phyloP scores from a whole-genome alignment of 1,140 invertebrate species.

The Rhynchophorus ferrugineus region DNA sequence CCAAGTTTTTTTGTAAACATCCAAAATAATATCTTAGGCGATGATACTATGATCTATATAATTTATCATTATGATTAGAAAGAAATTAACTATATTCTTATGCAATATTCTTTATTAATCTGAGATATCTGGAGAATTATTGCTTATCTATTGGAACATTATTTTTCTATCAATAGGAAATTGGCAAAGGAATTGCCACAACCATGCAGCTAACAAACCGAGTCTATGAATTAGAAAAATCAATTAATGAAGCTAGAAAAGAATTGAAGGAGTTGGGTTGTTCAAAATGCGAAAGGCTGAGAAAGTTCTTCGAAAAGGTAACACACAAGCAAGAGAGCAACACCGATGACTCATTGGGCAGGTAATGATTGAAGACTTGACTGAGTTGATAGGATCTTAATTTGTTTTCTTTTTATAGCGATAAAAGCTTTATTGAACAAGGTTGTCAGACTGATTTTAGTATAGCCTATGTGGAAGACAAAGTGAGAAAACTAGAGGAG shows the following conservation, averaged over 20 bases:
- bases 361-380: no score
- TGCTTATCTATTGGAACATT: no score
- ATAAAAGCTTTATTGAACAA: constrained; percentile 14
- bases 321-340: constrained; percentile 10
- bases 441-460: constrained; percentile 19
- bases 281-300: constrained; percentile 24
- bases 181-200: constrained; percentile 3
- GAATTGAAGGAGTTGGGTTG: constrained; percentile 23
- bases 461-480: constrained; percentile 19
- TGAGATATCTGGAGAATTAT: no score
- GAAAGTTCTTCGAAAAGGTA: constrained; percentile 19
- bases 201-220: constrained; percentile 17
- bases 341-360: constrained; percentile 3
- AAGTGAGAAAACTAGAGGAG: constrained; percentile 27
- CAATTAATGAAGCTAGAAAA: constrained; percentile 20
- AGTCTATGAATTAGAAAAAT: constrained; percentile 27
- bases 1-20: no score
- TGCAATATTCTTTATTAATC: no score
- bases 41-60: no score
- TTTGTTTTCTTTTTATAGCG: neutral
- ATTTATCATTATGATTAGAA: no score
- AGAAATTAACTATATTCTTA: no score
- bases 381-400: neutral
- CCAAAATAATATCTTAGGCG: no score
- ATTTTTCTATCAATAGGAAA: constrained; percentile 17